A percentile compares a stretch with the other conserved stretches of the same genome.
These are phyloP conservation scores for Rhinolophus sinicus DNA, from an alignment of 2,113 vertebrate genomes.

Conservation along the genomic window DNA sequence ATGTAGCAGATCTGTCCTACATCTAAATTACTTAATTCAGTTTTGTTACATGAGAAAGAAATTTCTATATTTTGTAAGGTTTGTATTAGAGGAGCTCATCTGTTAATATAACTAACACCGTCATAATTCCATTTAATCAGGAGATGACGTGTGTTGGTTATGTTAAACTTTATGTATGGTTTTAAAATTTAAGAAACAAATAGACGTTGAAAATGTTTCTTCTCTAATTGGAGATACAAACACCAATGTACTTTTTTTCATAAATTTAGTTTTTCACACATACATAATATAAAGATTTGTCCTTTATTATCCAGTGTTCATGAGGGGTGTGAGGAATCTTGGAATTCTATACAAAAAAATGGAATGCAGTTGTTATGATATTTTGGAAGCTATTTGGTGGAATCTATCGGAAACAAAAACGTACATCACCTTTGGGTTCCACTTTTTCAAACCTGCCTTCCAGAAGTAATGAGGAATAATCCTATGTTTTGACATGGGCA, in stretches of 20 bases:
- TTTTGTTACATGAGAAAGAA: no score
- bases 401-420: neutral
- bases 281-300: neutral
- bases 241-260: neutral
- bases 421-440: neutral
- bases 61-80: neutral
- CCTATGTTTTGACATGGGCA: neutral
- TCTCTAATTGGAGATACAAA: neutral
- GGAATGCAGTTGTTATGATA: neutral
- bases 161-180: neutral
- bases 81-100: neutral
- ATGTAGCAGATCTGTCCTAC: neutral
- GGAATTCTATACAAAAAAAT: neutral
- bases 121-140: neutral
- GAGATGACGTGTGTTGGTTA: neutral
- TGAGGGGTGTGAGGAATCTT: neutral
- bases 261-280: neutral
- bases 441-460: neutral
- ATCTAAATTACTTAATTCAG: neutral
- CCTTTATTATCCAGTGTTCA: neutral
- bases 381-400: neutral
- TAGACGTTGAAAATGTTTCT: slow-evolving; percentile 20
- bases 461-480: neutral
- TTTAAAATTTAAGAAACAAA: slow-evolving; percentile 42
- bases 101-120: neutral